Evolutionary conservation across 2,888 invertebrate genomes (phyloP).

Genomic region (Ctenicera cuprea): DNA sequence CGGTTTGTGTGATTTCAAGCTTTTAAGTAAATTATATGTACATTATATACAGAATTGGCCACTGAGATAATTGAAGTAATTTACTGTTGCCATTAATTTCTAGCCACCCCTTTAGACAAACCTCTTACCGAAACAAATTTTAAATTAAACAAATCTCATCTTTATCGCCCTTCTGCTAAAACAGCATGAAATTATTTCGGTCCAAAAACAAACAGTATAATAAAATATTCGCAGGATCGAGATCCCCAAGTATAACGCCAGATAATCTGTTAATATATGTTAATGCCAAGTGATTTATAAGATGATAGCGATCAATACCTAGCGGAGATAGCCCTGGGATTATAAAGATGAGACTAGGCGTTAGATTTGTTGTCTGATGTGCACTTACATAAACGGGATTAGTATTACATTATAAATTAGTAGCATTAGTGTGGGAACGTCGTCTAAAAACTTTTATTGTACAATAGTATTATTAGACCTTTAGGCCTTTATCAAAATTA

Average conservation of each 20-base stretch:
- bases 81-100: conserved; percentile 1
- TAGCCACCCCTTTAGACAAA: conserved; percentile 19
- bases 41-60: no score
- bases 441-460: neutral
- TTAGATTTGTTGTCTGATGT: conserved; percentile 38
- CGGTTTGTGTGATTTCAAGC: no score
- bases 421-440: conserved; percentile 13
- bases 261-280: conserved; percentile 57
- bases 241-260: conserved; percentile 26
- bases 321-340: conserved; percentile 39
- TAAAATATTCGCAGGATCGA: conserved; percentile 41
- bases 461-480: neutral
- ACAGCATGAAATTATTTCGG: conserved; percentile 35
- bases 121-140: conserved; percentile 54
- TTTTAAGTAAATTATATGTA: no score
- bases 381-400: conserved; percentile 36
- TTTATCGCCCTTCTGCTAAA: neutral
- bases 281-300: conserved; percentile 58
- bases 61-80: neutral
- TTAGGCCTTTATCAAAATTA: no score
- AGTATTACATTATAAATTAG: conserved; percentile 25
- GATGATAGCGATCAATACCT: conserved; percentile 49
- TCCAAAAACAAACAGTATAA: conserved; percentile 38
- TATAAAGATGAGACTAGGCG: conserved; percentile 45
- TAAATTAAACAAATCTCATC: conserved; percentile 54